phyloP scores from a whole-genome alignment of 2,888 invertebrate species.

The Harpagoxenus sublaevis region DNA sequence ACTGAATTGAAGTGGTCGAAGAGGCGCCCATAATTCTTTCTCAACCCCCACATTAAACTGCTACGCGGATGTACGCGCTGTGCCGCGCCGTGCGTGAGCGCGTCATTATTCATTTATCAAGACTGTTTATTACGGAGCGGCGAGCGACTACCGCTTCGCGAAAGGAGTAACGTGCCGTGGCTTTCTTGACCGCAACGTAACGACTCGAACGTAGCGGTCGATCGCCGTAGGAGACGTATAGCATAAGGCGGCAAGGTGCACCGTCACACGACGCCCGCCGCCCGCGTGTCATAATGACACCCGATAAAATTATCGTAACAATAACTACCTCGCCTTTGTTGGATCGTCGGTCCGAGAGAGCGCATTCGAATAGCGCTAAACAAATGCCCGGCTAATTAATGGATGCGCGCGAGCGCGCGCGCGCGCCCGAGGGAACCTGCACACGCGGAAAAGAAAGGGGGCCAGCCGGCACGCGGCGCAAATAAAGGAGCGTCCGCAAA shows the following conservation, averaged over 20 bases:
- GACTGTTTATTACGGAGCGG: conserved; percentile 55
- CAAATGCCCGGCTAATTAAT: conserved; percentile 71
- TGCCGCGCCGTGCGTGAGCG: conserved; percentile 21
- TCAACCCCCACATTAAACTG: conserved; percentile 31
- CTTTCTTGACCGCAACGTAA: conserved; percentile 49
- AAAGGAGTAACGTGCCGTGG: conserved; percentile 49
- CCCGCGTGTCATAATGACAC: conserved; percentile 59
- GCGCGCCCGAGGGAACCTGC: background rate
- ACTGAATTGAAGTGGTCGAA: conserved; percentile 28
- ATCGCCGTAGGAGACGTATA: conserved; percentile 26
- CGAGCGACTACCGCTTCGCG: conserved; percentile 24
- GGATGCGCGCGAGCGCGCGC: conserved; percentile 60
- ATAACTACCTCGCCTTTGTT: conserved; percentile 70
- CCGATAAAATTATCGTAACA: conserved; percentile 61
- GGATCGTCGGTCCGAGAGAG: conserved; percentile 43
- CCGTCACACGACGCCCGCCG: conserved; percentile 42
- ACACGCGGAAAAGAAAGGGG: background rate
- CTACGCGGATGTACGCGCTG: conserved; percentile 4
- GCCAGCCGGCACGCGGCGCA: conserved; percentile 33
- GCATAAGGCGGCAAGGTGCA: conserved; percentile 45
- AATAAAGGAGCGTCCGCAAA: conserved; percentile 68
- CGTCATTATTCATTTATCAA: conserved; percentile 65
- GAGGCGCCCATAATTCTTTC: conserved; percentile 37
- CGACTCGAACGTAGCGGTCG: conserved; percentile 26
- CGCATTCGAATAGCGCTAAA: conserved; percentile 55